These are phyloP conservation scores for Arnoldichthys spilopterus DNA, from an alignment of 2,797 vertebrate genomes.

Conservation along the genomic window DNA sequence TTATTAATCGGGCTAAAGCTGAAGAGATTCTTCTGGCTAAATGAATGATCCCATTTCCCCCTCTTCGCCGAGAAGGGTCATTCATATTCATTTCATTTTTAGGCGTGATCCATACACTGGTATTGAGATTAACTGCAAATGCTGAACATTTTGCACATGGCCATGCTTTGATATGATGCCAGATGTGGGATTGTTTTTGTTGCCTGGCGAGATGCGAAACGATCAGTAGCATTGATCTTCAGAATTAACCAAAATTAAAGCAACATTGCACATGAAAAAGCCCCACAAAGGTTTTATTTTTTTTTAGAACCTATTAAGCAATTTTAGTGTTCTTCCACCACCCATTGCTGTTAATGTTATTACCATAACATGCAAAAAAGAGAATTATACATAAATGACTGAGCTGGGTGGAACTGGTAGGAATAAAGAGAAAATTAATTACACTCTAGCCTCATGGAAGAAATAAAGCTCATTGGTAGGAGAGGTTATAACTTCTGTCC, in stretches of 20 bases:
- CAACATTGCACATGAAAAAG: constrained; percentile 63
- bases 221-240: constrained; percentile 64
- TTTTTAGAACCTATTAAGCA: constrained; percentile 59
- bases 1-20: constrained; percentile 21
- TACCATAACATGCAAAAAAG: not conserved
- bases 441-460: not conserved
- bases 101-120: not conserved
- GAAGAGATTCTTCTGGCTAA: constrained; percentile 10
- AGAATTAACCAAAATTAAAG: constrained; percentile 62
- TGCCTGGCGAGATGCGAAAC: constrained; percentile 56
- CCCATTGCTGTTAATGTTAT: constrained; percentile 41
- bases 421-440: not conserved
- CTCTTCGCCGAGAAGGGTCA: not conserved
- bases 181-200: constrained; percentile 2
- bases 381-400: constrained; percentile 41
- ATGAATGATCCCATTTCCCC: constrained; percentile 23
- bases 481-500: too few species aligned
- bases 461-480: not conserved
- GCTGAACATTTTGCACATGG: not conserved
- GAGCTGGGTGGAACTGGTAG: not conserved
- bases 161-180: constrained; percentile 35
- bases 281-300: constrained; percentile 52
- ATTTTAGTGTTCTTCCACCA: constrained; percentile 41
- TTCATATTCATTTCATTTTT: constrained; percentile 54
- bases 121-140: constrained; percentile 3